Percentiles rank a stretch among this genome's conserved stretches.
Conservation (phyloP, 2,888 invertebrate genomes). For the Pyralis farinalis region DNA sequence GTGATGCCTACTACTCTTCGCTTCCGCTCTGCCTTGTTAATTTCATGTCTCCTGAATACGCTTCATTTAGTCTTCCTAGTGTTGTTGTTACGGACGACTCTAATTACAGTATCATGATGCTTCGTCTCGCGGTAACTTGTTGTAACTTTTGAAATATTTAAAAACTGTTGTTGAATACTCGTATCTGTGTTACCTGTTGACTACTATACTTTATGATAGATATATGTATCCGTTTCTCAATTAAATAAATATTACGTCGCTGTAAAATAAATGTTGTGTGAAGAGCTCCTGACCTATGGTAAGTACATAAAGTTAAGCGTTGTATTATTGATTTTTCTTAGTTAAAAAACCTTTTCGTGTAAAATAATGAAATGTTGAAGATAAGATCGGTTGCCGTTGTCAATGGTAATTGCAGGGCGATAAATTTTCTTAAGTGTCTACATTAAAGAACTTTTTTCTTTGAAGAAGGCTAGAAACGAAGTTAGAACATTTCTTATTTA, state of each 20-base stretch:
- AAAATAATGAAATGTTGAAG: too few relatives aligned
- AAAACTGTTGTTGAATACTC: slow-evolving; percentile 70
- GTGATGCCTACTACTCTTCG: slow-evolving; percentile 68
- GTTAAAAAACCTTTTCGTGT: too few relatives aligned
- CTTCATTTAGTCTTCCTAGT: slow-evolving; percentile 61
- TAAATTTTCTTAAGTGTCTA: too few relatives aligned
- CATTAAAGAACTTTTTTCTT: background rate
- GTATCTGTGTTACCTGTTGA: slow-evolving; percentile 78
- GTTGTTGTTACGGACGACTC: slow-evolving; percentile 64
- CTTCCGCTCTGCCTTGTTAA: slow-evolving; percentile 52
- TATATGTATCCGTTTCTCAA: slow-evolving; percentile 55
- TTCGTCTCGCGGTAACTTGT: slow-evolving; percentile 56
- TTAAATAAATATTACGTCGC: slow-evolving; percentile 51
- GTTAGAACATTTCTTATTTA: background rate
- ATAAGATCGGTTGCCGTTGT: too few relatives aligned
- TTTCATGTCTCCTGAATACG: slow-evolving; percentile 39
- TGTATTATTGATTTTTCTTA: slow-evolving; percentile 10
- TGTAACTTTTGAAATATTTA: slow-evolving; percentile 75
- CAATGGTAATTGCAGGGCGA: slow-evolving; percentile 22
- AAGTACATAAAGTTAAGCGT: slow-evolving; percentile 26
- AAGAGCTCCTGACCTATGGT: slow-evolving; percentile 41
- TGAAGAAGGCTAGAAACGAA: background rate
- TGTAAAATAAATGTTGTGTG: slow-evolving; percentile 42
- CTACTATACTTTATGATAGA: slow-evolving; percentile 59
- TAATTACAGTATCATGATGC: slow-evolving; percentile 38